These are phyloP conservation scores for Drosophila carrolli DNA, from an alignment of 1,140 invertebrate genomes.

Conservation along the genomic window DNA sequence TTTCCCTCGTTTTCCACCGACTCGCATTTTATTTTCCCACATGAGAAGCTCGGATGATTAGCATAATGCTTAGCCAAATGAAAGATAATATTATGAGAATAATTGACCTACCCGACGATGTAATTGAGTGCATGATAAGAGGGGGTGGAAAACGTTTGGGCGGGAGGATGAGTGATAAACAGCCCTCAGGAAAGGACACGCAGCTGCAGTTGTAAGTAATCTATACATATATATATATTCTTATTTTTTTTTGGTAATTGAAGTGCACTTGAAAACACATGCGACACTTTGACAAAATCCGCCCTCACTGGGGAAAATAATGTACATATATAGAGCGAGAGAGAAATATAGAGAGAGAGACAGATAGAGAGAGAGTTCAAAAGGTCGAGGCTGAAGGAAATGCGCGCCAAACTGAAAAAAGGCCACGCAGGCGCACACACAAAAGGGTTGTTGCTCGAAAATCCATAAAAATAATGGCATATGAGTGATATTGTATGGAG, in stretches of 20 bases:
- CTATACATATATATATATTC: neutral
- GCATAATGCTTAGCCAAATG: conserved; percentile 46
- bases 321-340: neutral
- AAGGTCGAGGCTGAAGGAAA: conserved; percentile 51
- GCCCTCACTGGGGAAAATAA: conserved; percentile 29
- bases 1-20: conserved; percentile 4
- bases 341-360: conserved; percentile 15
- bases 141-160: neutral
- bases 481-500: conserved; percentile 70
- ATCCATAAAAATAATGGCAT: conserved; percentile 78
- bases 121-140: conserved; percentile 50
- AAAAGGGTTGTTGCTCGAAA: conserved; percentile 68
- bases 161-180: conserved; percentile 11
- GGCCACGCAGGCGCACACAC: conserved; percentile 50
- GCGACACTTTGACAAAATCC: conserved; percentile 71
- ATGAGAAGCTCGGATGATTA: conserved; percentile 39
- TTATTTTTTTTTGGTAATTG: conserved; percentile 45
- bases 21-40: conserved; percentile 9
- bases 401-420: conserved; percentile 69
- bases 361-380: conserved; percentile 34
- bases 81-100: conserved; percentile 48
- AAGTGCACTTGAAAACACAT: conserved; percentile 81
- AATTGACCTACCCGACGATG: conserved; percentile 56
- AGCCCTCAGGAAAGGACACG: conserved; percentile 23
- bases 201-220: conserved; percentile 43